A percentile compares a stretch with the other conserved stretches of the same genome.
These are phyloP conservation scores for Notoglanidium macrostoma DNA, from an alignment of 2,797 vertebrate species.

Conservation along the genomic window DNA sequence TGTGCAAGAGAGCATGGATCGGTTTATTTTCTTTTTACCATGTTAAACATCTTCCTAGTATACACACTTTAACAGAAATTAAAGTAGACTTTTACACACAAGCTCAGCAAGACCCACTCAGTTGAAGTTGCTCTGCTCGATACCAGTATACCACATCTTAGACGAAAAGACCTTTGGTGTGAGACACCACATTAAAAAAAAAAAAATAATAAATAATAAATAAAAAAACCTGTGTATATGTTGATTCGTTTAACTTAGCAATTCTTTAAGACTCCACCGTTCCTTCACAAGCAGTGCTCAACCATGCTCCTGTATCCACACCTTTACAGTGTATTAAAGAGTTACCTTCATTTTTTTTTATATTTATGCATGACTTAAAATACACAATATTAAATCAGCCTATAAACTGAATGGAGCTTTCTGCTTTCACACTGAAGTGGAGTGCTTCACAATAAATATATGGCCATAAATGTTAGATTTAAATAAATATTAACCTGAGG, in stretches of 20 bases:
- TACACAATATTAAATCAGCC: not conserved
- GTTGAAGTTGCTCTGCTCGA: not conserved
- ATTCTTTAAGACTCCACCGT: not conserved
- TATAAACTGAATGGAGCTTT: not conserved
- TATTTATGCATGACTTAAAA: too few relatives aligned
- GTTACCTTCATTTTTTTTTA: too few relatives aligned
- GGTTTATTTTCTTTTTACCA: not conserved
- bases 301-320: not conserved
- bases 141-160: not conserved
- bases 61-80: not conserved
- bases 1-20: not conserved
- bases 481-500: not conserved
- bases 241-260: not conserved
- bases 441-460: not conserved
- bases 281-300: not conserved
- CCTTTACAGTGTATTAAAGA: not conserved
- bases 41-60: not conserved
- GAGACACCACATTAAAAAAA: not conserved
- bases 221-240: not conserved
- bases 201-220: too few relatives aligned
- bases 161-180: too few relatives aligned
- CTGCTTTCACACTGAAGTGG: not conserved
- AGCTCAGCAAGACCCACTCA: not conserved
- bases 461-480: not conserved
- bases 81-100: not conserved